Percentiles rank a stretch among this genome's conserved stretches.
Conservation (phyloP, 2,888 invertebrate species). For the Dicyrtoma fusca region DNA sequence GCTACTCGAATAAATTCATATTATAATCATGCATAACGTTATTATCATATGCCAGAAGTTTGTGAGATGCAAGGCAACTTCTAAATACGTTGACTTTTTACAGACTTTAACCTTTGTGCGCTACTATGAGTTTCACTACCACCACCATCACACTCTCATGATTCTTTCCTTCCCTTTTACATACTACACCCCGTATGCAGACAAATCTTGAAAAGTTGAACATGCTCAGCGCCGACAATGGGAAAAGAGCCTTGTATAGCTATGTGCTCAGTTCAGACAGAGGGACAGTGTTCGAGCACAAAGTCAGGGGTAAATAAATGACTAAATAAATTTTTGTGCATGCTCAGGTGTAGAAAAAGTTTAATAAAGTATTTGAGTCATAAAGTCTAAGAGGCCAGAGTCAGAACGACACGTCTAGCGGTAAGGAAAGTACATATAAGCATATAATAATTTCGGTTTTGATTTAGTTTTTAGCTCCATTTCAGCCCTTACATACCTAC, state of each 20-base stretch:
- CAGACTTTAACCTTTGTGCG: not conserved
- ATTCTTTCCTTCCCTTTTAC: slow-evolving; percentile 1
- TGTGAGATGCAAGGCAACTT: slow-evolving; percentile 2
- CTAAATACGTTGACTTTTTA: slow-evolving; percentile 14
- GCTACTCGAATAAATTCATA: slow-evolving; percentile 29
- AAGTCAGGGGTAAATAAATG: not conserved
- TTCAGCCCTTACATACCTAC: too few species aligned
- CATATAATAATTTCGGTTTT: not conserved
- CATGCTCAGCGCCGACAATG: too few species aligned
- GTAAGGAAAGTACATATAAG: too few species aligned
- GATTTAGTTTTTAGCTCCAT: slow-evolving; percentile 4
- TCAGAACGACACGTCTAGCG: too few species aligned
- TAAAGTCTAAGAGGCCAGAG: too few species aligned
- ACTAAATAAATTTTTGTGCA: slow-evolving; percentile 6
- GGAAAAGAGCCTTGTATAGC: too few species aligned
- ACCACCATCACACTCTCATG: not conserved
- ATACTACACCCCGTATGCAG: not conserved
- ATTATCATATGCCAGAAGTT: too few species aligned
- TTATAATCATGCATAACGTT: slow-evolving; percentile 16
- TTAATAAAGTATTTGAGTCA: too few species aligned
- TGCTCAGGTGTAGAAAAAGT: slow-evolving; percentile 3
- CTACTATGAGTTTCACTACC: not conserved
- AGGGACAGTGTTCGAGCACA: too few species aligned
- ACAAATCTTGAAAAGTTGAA: too few species aligned
- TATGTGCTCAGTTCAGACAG: too few species aligned